Evolutionary conservation across 2,888 invertebrate species (phyloP).

Genomic region (Hirtodrosophila confusa): DNA sequence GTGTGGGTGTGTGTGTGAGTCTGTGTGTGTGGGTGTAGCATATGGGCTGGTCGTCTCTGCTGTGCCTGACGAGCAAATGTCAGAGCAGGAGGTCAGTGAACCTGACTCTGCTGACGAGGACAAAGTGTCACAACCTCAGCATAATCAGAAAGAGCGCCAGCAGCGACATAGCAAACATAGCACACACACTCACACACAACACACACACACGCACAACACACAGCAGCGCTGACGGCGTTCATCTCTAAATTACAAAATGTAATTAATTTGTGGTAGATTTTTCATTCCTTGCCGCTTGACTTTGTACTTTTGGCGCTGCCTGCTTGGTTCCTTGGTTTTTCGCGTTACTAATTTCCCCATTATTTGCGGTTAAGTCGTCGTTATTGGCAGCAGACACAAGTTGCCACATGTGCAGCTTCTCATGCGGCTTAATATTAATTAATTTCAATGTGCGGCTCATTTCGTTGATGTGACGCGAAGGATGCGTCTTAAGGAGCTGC

Average conservation of each 20-base stretch:
- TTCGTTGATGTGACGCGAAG: slow-evolving; percentile 14
- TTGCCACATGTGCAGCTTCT: slow-evolving; percentile 44
- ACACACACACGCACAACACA: slow-evolving; percentile 8
- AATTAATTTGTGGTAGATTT: slow-evolving; percentile 67
- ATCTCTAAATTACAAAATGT: slow-evolving; percentile 66
- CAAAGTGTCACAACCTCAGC: slow-evolving; percentile 51
- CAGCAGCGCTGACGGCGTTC: slow-evolving; percentile 21
- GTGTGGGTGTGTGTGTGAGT: slow-evolving; percentile 2
- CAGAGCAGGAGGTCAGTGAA: slow-evolving; percentile 68
- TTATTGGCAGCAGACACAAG: slow-evolving; percentile 43
- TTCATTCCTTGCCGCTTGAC: slow-evolving; percentile 57
- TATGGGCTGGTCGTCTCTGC: slow-evolving; percentile 38
- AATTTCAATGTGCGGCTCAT: slow-evolving; percentile 54
- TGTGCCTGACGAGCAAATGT: slow-evolving; percentile 61
- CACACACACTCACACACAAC: slow-evolving; percentile 10
- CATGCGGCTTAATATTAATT: slow-evolving; percentile 65
- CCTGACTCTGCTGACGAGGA: slow-evolving; percentile 37
- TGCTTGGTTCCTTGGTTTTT: slow-evolving; percentile 28
- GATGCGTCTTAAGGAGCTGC: background rate
- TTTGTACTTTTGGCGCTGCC: slow-evolving; percentile 42
- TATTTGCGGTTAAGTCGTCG: slow-evolving; percentile 43
- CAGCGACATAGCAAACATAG: slow-evolving; percentile 30
- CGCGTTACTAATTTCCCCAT: slow-evolving; percentile 55
- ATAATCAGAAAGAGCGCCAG: slow-evolving; percentile 49
- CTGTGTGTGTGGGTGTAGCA: slow-evolving; percentile 14